Conservation (phyloP, 2,797 vertebrate species). For the Hemitrygon akajei region DNA sequence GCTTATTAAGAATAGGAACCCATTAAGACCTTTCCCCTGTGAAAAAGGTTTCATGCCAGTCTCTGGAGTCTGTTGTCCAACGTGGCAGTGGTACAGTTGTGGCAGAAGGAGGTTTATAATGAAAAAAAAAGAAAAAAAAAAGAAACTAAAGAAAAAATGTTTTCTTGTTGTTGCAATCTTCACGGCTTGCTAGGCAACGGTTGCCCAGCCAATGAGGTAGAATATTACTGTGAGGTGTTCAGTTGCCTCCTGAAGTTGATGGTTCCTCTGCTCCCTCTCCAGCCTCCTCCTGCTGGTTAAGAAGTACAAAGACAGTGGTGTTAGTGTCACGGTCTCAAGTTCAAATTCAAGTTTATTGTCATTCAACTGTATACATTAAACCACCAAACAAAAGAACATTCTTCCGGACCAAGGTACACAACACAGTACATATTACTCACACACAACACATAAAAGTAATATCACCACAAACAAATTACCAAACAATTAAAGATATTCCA, state of each 20-base stretch:
- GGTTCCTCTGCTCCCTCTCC: background rate
- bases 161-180: conserved; percentile 30
- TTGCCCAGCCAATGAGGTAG: conserved; percentile 36
- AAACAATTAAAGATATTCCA: too few species aligned
- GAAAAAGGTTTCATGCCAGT: background rate
- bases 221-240: conserved; percentile 28
- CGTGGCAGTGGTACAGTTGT: conserved; percentile 31
- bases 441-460: too few species aligned
- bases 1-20: conserved; percentile 20
- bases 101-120: conserved; percentile 23
- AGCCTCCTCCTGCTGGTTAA: background rate
- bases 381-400: too few species aligned
- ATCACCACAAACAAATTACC: too few species aligned
- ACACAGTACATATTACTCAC: too few species aligned
- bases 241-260: conserved; percentile 28
- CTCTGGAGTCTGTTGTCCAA: background rate
- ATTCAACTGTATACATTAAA: too few species aligned
- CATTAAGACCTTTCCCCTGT: background rate
- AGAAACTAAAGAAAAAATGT: background rate
- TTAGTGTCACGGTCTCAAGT: too few species aligned
- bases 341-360: too few species aligned
- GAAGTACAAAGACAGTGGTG: background rate
- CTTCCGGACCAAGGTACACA: too few species aligned
- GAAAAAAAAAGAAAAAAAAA: background rate
- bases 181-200: conserved; percentile 27